Evolutionary conservation across 2,888 invertebrate genomes (phyloP).

Genomic region (Melanotus villosus): DNA sequence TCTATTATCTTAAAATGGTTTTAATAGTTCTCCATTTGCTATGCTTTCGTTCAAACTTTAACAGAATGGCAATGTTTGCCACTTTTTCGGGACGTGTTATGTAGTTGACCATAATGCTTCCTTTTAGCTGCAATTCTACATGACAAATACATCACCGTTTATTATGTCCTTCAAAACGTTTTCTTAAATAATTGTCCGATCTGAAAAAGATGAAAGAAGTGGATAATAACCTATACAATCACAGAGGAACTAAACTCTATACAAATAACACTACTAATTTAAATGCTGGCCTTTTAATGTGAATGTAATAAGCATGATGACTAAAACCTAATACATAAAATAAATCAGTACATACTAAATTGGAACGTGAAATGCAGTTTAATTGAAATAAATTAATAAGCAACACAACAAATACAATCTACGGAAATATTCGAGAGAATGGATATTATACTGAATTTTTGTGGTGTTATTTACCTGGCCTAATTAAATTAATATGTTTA

Average conservation of each 20-base stretch:
- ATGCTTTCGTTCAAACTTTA: constrained; percentile 80
- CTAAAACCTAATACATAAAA: constrained; percentile 5
- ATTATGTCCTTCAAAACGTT: constrained; percentile 33
- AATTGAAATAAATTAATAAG: constrained; percentile 46
- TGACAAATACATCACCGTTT: constrained; percentile 61
- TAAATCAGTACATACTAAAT: constrained; percentile 29
- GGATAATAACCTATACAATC: background rate
- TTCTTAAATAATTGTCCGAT: constrained; percentile 26
- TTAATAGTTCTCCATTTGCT: constrained; percentile 82
- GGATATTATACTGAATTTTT: background rate
- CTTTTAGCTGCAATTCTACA: constrained; percentile 49
- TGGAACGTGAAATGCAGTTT: constrained; percentile 55
- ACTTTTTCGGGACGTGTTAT: constrained; percentile 50
- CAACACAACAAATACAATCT: background rate
- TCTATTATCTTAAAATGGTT: constrained; percentile 60
- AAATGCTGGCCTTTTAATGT: constrained; percentile 1
- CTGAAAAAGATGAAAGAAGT: constrained; percentile 39
- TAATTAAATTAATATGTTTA: background rate
- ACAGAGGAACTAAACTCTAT: background rate
- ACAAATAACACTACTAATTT: background rate
- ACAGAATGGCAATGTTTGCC: constrained; percentile 54
- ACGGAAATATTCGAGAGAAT: background rate
- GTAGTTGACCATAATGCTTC: constrained; percentile 54
- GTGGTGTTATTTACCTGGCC: background rate
- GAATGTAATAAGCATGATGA: constrained; percentile 11